Conservation (phyloP, 2,797 vertebrate genomes). For the Anolis apletophallus region DNA sequence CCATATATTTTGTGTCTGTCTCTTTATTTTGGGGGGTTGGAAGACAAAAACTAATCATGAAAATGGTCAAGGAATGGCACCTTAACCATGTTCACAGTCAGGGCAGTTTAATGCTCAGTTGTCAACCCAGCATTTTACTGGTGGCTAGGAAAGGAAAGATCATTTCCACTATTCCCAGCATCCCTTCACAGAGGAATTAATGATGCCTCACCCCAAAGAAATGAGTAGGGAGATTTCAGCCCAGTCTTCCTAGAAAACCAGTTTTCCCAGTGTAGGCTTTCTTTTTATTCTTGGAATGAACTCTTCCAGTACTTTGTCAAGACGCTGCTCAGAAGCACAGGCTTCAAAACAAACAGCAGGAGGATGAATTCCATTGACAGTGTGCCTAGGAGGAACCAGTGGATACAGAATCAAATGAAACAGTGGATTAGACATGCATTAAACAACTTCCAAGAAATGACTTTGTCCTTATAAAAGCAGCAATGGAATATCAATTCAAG, state of each 20-base stretch:
- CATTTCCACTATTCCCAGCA: neutral
- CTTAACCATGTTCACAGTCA: too few species aligned
- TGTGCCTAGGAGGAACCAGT: slow-evolving; percentile 59
- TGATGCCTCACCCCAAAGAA: neutral
- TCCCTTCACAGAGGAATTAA: neutral
- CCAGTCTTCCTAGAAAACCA: slow-evolving; percentile 23
- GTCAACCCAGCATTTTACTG: neutral
- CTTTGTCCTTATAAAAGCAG: slow-evolving; percentile 50
- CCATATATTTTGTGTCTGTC: too few species aligned
- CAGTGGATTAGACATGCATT: slow-evolving; percentile 66
- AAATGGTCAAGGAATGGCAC: too few species aligned
- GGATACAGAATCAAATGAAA: slow-evolving; percentile 67
- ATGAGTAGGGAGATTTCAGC: neutral
- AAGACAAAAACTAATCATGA: too few species aligned
- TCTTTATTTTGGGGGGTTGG: too few species aligned
- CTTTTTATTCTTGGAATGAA: slow-evolving; percentile 17
- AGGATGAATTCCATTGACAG: slow-evolving; percentile 62
- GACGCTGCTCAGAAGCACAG: slow-evolving; percentile 51
- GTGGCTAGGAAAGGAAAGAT: neutral
- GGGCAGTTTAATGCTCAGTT: neutral
- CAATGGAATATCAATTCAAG: slow-evolving; percentile 11
- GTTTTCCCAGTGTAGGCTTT: slow-evolving; percentile 46
- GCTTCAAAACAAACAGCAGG: slow-evolving; percentile 46
- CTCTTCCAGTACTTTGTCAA: slow-evolving; percentile 32
- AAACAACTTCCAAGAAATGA: slow-evolving; percentile 65